Conservation (phyloP, 2,113 vertebrate genomes). For the Hemicordylus capensis region DNA sequence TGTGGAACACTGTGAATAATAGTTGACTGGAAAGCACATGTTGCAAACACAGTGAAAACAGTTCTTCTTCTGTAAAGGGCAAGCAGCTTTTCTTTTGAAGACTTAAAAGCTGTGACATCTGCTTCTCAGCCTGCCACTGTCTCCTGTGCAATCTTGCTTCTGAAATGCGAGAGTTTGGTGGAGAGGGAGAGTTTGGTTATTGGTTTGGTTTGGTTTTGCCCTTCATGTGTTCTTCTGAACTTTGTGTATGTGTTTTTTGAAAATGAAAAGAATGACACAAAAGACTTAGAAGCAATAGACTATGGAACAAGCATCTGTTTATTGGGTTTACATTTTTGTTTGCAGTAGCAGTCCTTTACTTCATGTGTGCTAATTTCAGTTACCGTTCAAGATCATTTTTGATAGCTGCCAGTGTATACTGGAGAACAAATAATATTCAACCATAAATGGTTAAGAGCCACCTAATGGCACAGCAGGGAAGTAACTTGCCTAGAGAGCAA, state of each 20-base stretch:
- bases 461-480: too few relatives aligned
- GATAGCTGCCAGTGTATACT: not conserved
- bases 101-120: conserved; percentile 56
- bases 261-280: not conserved
- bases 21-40: conserved; percentile 41
- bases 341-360: not conserved
- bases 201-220: too few relatives aligned
- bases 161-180: not conserved
- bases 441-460: too few relatives aligned
- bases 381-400: not conserved
- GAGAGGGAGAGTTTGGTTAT: not conserved
- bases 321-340: not conserved
- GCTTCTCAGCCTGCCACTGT: conserved; percentile 41
- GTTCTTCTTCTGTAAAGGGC: conserved; percentile 45
- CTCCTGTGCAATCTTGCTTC: conserved; percentile 5
- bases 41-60: conserved; percentile 35
- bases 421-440: not conserved
- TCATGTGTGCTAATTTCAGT: not conserved
- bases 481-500: too few relatives aligned
- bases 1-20: not conserved
- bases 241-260: not conserved
- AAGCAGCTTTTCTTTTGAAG: conserved; percentile 4
- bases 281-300: not conserved
- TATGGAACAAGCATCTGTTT: not conserved
- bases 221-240: not conserved